Base-by-base conservation (phyloP, 2,797 vertebrate genomes). In the Sandelia bainsii region DNA sequence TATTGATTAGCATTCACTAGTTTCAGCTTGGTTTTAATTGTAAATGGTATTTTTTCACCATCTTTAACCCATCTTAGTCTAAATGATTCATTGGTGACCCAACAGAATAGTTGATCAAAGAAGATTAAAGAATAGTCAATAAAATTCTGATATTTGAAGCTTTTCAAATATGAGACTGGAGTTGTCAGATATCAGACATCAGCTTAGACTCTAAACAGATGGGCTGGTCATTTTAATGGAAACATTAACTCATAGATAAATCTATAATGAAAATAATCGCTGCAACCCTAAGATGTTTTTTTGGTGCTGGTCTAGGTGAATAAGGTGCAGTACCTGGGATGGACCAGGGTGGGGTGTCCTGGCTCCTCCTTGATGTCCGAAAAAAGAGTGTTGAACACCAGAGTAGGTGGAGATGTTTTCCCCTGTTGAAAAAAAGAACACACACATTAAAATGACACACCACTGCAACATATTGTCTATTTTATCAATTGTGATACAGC, bases 311-410 rank as follows among this genome's bases (percentile, higher is more conserved):
- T 57, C 1, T 3, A 42, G 65, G 54, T 70, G 39, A 54, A 44
- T 66, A 29, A 45, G 81, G 58, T 91, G 90, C 68, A 85, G 74
- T 95, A 99, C 98, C 97, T 98, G 83, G 97, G 97, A 79, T 98
- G 97, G 86, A 98, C 89, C 91, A 98, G 92, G 77, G 96, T 92
- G 83, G 94, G 92, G 80, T 94, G 92, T 92, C 95, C 97, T 75
- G 95, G 95, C 94, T 99, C 97, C 92, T 99, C 97, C 88, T 99
- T 99, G 92, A 99, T 97, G 78, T 97, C 94, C 12, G 96, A 93
- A 86, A 97, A 98, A 93, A 98, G 96, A 39, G 94, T 94, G 0
- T 94, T 92, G 67, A 98, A 94, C 66, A 95, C 93, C 87, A 97
- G 81, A 62, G 91, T 90, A 42, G 95, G 93, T 51, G 94, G 87